Evolutionary conservation across 30 jellyfish, hydroid and myxozoan genomes (phyloP).

Genomic region (Hydra vulgaris): DNA sequence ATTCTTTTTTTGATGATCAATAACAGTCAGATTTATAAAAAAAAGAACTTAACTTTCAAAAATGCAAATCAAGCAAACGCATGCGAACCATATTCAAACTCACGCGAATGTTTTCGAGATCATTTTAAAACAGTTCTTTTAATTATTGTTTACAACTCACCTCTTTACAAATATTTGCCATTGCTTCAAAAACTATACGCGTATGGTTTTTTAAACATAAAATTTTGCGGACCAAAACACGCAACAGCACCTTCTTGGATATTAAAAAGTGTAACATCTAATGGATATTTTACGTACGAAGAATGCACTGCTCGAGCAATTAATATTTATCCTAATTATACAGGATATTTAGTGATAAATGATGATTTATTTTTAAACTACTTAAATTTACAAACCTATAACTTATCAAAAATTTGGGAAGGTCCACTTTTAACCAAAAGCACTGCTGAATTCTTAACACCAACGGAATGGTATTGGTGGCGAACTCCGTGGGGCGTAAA

Average conservation of each 20-base stretch:
- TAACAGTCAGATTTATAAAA: too few relatives aligned
- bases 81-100: too few relatives aligned
- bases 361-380: conserved; percentile 75
- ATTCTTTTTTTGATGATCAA: too few relatives aligned
- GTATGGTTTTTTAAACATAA: conserved; percentile 58
- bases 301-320: conserved; percentile 10
- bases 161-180: conserved; percentile 54
- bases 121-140: conserved; percentile 40
- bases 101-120: conserved; percentile 51
- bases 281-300: conserved; percentile 45
- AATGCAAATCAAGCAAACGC: too few relatives aligned
- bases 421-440: conserved; percentile 70
- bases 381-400: conserved; percentile 48
- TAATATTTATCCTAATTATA: neutral
- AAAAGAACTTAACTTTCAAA: too few relatives aligned
- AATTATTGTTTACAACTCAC: conserved; percentile 51
- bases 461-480: conserved; percentile 92
- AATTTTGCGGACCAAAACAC: conserved; percentile 56
- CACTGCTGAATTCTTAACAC: conserved; percentile 42
- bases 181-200: conserved; percentile 38
- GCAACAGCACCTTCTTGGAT: neutral
- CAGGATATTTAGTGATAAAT: conserved; percentile 59
- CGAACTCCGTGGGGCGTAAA: conserved; percentile 67
- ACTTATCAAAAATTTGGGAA: conserved; percentile 62
- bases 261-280: conserved; percentile 29